Conservation (phyloP, 2,797 vertebrate genomes). For the Phataginus tetradactyla region DNA sequence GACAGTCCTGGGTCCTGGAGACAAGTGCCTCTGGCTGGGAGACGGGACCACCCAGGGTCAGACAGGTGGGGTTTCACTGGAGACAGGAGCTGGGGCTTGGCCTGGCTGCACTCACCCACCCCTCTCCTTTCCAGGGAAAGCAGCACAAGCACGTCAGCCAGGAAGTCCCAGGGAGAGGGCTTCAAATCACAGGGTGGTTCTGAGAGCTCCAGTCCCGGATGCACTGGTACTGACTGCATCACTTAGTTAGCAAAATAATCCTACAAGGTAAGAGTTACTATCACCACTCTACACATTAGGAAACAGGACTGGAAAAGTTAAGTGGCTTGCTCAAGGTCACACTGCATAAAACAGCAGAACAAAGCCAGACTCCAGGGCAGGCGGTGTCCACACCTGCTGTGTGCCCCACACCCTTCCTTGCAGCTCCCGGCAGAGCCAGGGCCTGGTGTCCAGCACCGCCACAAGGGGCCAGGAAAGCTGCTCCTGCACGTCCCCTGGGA, state of each 20-base stretch:
- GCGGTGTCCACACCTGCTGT: accelerated
- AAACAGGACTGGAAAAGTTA: background rate
- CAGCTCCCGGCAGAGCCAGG: accelerated
- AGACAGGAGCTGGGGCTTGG: background rate
- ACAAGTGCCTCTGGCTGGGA: background rate
- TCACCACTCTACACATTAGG: background rate
- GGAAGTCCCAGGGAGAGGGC: background rate
- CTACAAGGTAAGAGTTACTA: accelerated
- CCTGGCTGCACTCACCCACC: background rate
- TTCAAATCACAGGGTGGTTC: background rate
- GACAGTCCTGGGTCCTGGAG: background rate
- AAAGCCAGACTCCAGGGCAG: background rate
- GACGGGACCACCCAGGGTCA: too few relatives aligned
- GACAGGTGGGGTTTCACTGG: accelerated
- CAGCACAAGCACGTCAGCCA: background rate
- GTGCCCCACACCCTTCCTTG: background rate
- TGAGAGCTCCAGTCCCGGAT: background rate
- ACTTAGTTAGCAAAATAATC: accelerated
- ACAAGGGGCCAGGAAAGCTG: background rate
- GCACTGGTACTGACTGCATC: background rate
- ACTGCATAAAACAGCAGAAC: too few relatives aligned
- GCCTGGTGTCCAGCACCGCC: background rate
- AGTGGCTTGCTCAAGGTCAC: too few relatives aligned
- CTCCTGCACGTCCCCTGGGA: accelerated
- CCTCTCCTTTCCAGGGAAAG: background rate